Conservation (phyloP, 2,888 invertebrate species). For the Uloborus plumipes region DNA sequence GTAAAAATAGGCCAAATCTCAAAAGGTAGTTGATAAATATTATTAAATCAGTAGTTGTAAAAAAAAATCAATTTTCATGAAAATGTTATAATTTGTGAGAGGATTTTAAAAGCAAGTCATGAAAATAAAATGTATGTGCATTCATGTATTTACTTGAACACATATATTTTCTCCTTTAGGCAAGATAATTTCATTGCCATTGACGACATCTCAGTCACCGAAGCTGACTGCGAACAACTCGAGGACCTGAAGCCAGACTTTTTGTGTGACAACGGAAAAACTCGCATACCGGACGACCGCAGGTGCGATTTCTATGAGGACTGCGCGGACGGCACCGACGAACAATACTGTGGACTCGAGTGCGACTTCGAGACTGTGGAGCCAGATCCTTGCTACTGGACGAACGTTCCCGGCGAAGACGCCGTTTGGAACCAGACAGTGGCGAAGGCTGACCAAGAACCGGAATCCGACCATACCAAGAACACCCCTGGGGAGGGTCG, state of each 20-base stretch:
- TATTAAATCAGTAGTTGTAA: too few relatives aligned
- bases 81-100: too few relatives aligned
- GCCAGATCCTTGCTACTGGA: slow-evolving; percentile 56
- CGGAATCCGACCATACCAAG: slow-evolving; percentile 51
- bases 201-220: slow-evolving; percentile 56
- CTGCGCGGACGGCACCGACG: slow-evolving; percentile 60
- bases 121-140: too few relatives aligned
- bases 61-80: too few relatives aligned
- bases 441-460: slow-evolving; percentile 25
- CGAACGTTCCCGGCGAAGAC: not conserved
- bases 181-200: slow-evolving; percentile 61
- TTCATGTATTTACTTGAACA: too few relatives aligned
- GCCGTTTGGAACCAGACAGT: slow-evolving; percentile 36
- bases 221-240: slow-evolving; percentile 37
- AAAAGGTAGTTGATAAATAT: too few relatives aligned
- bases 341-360: slow-evolving; percentile 49
- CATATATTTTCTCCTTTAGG: not conserved
- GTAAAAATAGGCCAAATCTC: too few relatives aligned
- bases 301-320: slow-evolving; percentile 64
- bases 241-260: slow-evolving; percentile 38
- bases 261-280: slow-evolving; percentile 43
- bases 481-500: slow-evolving; percentile 34
- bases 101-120: too few relatives aligned
- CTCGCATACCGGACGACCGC: slow-evolving; percentile 42
- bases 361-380: slow-evolving; percentile 61